phyloP scores from a whole-genome alignment of 2,888 invertebrate genomes.

The Ametastegia equiseti region DNA sequence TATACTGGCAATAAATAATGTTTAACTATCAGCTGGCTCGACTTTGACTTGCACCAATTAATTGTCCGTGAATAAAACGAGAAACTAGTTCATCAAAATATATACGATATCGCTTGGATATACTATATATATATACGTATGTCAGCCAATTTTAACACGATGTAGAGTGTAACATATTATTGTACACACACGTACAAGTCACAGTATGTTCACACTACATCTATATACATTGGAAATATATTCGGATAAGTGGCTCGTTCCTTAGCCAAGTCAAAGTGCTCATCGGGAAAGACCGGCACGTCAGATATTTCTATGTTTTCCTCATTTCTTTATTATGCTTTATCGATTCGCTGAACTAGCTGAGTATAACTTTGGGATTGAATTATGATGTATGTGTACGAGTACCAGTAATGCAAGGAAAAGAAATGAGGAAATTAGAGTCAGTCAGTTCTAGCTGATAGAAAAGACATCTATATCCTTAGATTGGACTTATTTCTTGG shows the following conservation, averaged over 20 bases:
- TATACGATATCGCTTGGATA: neutral
- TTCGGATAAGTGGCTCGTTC: too few species aligned
- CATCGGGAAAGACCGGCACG: too few species aligned
- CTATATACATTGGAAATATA: too few species aligned
- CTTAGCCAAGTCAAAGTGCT: too few species aligned
- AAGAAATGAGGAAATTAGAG: neutral
- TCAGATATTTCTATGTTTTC: too few species aligned
- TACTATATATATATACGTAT: neutral
- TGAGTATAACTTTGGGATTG: too few species aligned
- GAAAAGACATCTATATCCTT: neutral
- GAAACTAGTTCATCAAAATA: neutral
- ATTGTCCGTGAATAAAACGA: neutral
- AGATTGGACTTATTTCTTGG: neutral
- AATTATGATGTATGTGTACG: neutral
- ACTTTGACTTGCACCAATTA: neutral
- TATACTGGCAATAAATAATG: neutral
- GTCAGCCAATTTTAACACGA: neutral
- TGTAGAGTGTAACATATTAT: too few species aligned
- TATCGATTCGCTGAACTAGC: neutral
- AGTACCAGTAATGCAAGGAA: neutral
- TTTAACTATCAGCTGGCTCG: conserved; percentile 28
- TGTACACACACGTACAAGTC: too few species aligned
- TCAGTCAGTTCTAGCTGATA: neutral
- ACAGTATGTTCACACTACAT: too few species aligned
- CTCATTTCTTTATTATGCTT: neutral